Evolutionary conservation across 37 sponge, comb jelly and placozoan species (phyloP).

Genomic region (Agelas oroides): DNA sequence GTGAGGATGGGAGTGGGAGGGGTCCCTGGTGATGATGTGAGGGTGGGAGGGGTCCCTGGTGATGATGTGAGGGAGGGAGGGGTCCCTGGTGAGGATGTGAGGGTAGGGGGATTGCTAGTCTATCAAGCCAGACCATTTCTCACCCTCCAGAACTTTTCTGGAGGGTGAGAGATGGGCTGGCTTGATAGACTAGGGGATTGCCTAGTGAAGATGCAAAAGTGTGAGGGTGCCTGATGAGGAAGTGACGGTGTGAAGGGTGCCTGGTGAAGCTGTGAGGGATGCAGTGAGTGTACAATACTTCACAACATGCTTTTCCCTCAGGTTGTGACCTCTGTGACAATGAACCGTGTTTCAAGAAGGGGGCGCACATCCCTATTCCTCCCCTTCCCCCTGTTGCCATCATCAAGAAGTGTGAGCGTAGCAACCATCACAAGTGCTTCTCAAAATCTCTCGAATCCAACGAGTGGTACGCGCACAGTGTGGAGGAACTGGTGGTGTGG

Average conservation of each 20-base stretch:
- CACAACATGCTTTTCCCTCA: not conserved
- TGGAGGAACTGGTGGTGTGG: slow-evolving; percentile 80
- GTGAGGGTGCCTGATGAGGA: too few species aligned
- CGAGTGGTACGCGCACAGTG: slow-evolving; percentile 63
- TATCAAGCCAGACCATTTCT: too few species aligned
- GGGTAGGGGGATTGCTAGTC: too few species aligned
- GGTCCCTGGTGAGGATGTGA: too few species aligned
- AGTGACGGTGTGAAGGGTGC: too few species aligned
- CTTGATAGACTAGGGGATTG: too few species aligned
- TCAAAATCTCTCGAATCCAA: slow-evolving; percentile 36
- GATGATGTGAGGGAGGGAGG: too few species aligned
- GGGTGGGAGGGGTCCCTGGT: not conserved
- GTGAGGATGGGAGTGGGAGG: not conserved
- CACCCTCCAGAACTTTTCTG: too few species aligned
- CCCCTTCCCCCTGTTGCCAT: slow-evolving; percentile 59
- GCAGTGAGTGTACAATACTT: too few species aligned
- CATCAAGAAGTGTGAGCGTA: slow-evolving; percentile 39
- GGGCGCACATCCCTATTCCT: slow-evolving; percentile 41
- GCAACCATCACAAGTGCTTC: slow-evolving; percentile 71
- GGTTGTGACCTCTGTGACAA: slow-evolving; percentile 52
- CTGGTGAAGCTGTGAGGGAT: too few species aligned
- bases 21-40: not conserved
- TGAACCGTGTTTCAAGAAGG: slow-evolving; percentile 41
- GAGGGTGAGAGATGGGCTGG: too few species aligned
- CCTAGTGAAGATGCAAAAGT: too few species aligned